phyloP scores from a whole-genome alignment of 2,888 invertebrate species.

The Drosophila quinaria region DNA sequence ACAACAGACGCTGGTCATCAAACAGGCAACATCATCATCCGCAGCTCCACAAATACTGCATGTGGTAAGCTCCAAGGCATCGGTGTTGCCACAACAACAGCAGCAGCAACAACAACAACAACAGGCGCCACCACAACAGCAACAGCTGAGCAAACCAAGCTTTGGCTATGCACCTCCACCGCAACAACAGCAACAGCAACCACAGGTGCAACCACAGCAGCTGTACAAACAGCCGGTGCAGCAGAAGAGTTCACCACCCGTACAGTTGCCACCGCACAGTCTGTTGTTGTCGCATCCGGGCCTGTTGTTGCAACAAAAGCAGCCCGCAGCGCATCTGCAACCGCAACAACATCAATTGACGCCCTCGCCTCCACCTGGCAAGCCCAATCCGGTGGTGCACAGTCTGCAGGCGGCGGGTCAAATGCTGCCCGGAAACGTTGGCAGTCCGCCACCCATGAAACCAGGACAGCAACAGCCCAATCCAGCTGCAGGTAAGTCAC shows the following conservation, averaged over 20 bases:
- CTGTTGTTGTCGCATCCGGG: constrained; percentile 77
- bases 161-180: constrained; percentile 62
- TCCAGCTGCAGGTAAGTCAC: constrained; percentile 85
- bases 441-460: constrained; percentile 87
- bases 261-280: constrained; percentile 73
- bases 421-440: constrained; percentile 86
- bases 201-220: constrained; percentile 65
- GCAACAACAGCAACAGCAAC: constrained; percentile 43
- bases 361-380: constrained; percentile 79
- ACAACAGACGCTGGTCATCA: constrained; percentile 82
- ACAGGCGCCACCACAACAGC: constrained; percentile 42
- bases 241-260: constrained; percentile 69
- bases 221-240: constrained; percentile 71
- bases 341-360: constrained; percentile 79
- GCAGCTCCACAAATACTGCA: constrained; percentile 78
- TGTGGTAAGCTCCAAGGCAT: constrained; percentile 82
- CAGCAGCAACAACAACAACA: constrained; percentile 59
- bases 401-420: constrained; percentile 80
- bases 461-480: constrained; percentile 71
- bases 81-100: constrained; percentile 56
- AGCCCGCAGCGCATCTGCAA: constrained; percentile 79
- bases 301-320: constrained; percentile 77
- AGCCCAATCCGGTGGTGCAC: constrained; percentile 83
- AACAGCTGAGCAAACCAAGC: constrained; percentile 59
- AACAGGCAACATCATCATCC: constrained; percentile 68